phyloP scores from a whole-genome alignment of 2,888 invertebrate genomes.

The Archaeoteleia sp. region DNA sequence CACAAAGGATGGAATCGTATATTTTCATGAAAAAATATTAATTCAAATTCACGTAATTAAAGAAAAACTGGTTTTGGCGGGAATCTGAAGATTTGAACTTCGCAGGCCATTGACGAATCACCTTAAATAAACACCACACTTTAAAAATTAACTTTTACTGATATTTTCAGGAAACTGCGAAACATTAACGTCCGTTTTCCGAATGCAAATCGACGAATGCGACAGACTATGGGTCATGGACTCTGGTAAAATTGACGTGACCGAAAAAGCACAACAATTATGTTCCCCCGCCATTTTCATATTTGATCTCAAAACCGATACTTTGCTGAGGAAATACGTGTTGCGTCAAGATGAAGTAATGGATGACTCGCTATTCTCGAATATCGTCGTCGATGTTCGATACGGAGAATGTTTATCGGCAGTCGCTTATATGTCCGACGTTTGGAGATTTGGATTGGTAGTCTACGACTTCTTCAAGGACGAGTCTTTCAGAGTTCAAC shows the following conservation, averaged over 20 bases:
- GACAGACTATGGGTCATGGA: constrained; percentile 88
- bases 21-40: too few species aligned
- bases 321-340: constrained; percentile 78
- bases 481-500: constrained; percentile 81
- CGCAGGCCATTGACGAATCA: too few species aligned
- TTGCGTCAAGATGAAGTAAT: constrained; percentile 81
- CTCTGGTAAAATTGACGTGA: constrained; percentile 83
- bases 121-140: too few species aligned
- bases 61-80: too few species aligned
- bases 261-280: constrained; percentile 80
- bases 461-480: constrained; percentile 79
- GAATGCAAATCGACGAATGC: constrained; percentile 84
- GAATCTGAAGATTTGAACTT: too few species aligned
- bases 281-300: constrained; percentile 85
- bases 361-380: constrained; percentile 81
- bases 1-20: too few species aligned
- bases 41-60: too few species aligned
- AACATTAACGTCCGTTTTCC: constrained; percentile 85
- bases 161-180: constrained; percentile 79
- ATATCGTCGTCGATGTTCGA: constrained; percentile 81
- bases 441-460: constrained; percentile 81
- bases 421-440: constrained; percentile 82
- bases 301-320: constrained; percentile 82
- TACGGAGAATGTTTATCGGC: constrained; percentile 79
- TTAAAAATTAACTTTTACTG: too few species aligned